Percentiles rank a stretch among this genome's conserved stretches.
Evolutionary conservation across 1,140 invertebrate species (phyloP).

Genomic region (Bombus ignitus): DNA sequence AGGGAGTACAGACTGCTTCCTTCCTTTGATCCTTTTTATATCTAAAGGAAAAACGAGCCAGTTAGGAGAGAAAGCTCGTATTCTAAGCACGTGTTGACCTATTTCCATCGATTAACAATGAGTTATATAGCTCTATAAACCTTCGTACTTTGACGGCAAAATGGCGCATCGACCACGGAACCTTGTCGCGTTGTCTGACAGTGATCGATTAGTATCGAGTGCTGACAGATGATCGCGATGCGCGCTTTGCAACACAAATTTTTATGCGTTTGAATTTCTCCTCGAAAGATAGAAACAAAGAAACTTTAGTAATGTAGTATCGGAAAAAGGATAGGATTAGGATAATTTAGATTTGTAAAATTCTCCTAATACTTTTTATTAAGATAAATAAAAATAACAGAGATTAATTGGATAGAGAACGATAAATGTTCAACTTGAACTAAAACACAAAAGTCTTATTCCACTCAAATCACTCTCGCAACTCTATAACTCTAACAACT

Average conservation of each 20-base stretch:
- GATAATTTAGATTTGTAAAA: no score
- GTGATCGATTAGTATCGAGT: slow-evolving; percentile 24
- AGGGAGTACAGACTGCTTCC: background rate
- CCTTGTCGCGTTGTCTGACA: background rate
- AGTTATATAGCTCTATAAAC: background rate
- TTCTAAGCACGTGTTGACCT: slow-evolving; percentile 46
- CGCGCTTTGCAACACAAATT: background rate
- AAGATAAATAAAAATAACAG: no score
- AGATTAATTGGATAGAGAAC: no score
- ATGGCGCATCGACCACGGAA: background rate
- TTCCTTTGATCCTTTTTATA: slow-evolving; percentile 30
- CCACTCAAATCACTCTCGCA: no score
- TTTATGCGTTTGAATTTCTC: background rate
- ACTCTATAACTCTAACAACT: no score
- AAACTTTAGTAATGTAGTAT: no score
- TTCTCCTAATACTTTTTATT: no score
- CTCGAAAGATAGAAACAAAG: background rate
- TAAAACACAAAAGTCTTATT: no score
- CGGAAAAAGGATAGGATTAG: no score
- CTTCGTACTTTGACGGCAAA: background rate
- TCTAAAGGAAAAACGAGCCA: slow-evolving; percentile 13
- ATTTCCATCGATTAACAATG: slow-evolving; percentile 45
- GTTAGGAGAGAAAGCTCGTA: background rate
- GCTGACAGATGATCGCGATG: background rate
- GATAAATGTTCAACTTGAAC: no score